These are phyloP conservation scores for Daubentonia madagascariensis DNA, from an alignment of 2,113 vertebrate species.

Conservation along the genomic window DNA sequence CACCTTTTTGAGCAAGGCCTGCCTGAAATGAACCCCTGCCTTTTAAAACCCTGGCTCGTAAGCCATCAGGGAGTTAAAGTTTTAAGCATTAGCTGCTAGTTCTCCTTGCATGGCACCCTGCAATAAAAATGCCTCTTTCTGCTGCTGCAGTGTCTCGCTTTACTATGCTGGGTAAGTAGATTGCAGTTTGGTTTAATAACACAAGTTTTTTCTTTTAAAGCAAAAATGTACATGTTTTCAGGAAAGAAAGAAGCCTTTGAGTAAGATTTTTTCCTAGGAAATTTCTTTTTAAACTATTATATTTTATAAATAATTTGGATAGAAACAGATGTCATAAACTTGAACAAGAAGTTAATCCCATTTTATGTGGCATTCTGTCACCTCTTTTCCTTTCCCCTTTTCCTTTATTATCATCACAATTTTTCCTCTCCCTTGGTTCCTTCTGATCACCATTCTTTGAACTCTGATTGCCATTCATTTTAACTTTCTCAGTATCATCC, in stretches of 20 bases:
- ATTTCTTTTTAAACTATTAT: neutral
- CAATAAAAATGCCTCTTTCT: neutral
- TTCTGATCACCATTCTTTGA: neutral
- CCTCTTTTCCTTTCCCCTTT: neutral
- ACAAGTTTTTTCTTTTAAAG: neutral
- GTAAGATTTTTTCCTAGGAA: neutral
- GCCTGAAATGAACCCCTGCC: neutral
- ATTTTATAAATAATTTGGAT: slow-evolving; percentile 19
- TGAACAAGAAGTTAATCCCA: neutral
- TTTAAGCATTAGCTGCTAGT: neutral
- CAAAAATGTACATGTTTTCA: neutral
- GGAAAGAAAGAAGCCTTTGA: neutral
- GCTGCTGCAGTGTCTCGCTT: neutral
- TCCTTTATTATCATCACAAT: neutral
- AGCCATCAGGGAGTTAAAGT: neutral
- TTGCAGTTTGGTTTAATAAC: neutral
- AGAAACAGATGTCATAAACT: neutral
- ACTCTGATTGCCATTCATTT: too few species aligned
- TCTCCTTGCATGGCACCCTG: neutral
- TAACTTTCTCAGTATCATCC: neutral
- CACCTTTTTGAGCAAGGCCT: too few species aligned
- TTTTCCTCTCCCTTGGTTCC: neutral
- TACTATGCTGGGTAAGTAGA: neutral
- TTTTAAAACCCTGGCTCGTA: neutral
- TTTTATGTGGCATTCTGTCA: neutral